Evolutionary conservation across 2,888 invertebrate genomes (phyloP), one percentile per base, ranked within the genome.

Genomic region (Amphipyra tragopoginis): DNA sequence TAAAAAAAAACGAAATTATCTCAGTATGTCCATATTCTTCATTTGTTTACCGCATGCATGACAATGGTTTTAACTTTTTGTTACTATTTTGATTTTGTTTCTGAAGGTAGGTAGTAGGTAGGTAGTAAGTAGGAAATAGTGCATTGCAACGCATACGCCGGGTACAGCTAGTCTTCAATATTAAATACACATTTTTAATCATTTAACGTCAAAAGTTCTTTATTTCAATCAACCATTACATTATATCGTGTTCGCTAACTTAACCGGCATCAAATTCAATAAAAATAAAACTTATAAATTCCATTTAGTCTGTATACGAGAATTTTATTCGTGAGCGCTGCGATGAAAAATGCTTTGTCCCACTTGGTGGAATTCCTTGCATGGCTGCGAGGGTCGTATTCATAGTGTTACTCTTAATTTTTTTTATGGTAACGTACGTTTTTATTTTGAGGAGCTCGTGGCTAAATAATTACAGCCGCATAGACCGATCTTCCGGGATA

Each of bases 341-440:
- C 44, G 71, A 83, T 81, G 82, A 82, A 82, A 81, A 80, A 83
- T 75, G 79, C 76, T 74, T 61, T 59, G 80, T 63, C 61, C 75
- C 68, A 77, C 73, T 84, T 82, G 61, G 67, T 63, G 56, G 53
- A 40, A 78, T 76, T 75, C 63, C 59, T 54, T 64, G 59, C 66
- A 68, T 72, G 54, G 51, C 60, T 74, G 45, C 57, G 47, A 40
- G 48, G 11, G 51, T 10, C 50, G 14, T 68, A 85, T 84, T 71
- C 63, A 79, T 85, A 86, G 84, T 68, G 9, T 2, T n/a, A 47
- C 0, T 34, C 8, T 2, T 10, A 34, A 36, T 36, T 34, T 4
- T 1, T n/a, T 2, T 39, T 5, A 5, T 13, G n/a, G 13, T 39
- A 13, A 39, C 21, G 21, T n/a, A 21, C 21, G 21, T 3, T 21